These are phyloP conservation scores for Aegotheles bennettii DNA, from an alignment of 2,113 vertebrate species.

Conservation along the genomic window DNA sequence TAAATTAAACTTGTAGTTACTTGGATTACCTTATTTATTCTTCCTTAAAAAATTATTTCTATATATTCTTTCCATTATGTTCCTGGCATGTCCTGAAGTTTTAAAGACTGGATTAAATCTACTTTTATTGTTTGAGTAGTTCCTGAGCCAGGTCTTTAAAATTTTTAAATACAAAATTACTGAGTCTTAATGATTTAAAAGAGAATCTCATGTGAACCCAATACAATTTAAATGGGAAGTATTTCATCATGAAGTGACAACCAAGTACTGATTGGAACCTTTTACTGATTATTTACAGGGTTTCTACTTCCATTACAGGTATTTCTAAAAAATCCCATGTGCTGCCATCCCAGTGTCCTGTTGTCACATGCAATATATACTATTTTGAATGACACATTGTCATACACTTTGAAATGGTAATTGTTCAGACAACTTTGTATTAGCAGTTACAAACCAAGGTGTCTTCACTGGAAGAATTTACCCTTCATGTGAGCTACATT, in stretches of 20 bases:
- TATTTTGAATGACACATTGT: neutral
- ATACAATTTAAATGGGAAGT: neutral
- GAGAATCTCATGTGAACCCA: fast-evolving
- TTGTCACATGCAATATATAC: neutral
- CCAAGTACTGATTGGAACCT: neutral
- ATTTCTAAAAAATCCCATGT: neutral
- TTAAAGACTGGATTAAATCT: neutral
- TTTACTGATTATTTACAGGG: neutral
- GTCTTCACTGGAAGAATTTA: neutral
- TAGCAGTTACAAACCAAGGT: neutral
- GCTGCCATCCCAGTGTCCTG: neutral
- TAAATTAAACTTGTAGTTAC: neutral
- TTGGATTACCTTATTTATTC: neutral
- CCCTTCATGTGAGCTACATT: neutral
- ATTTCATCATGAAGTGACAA: neutral
- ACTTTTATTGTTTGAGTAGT: neutral
- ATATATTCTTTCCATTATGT: neutral
- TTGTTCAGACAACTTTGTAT: neutral
- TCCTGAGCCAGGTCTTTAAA: neutral
- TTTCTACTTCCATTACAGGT: neutral
- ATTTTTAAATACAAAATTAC: neutral
- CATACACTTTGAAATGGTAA: neutral
- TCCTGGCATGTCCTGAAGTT: neutral
- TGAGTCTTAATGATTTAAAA: neutral
- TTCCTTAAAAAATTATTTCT: neutral